Percentiles rank a stretch among this genome's conserved stretches.
phyloP scores from a whole-genome alignment of 2,888 invertebrate genomes.

The Ptychoptera albimana region DNA sequence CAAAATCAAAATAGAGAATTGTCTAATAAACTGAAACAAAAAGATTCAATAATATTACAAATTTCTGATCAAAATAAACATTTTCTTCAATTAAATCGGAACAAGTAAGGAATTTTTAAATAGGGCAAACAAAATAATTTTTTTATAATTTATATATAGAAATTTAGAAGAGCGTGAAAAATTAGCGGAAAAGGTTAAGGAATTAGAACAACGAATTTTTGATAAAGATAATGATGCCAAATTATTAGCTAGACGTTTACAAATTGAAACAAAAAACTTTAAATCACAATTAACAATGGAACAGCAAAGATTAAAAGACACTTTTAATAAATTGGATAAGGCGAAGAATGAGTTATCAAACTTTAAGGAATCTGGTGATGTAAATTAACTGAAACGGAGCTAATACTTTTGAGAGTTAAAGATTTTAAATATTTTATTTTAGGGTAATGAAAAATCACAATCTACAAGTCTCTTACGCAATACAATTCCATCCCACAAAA shows the following conservation, averaged over 20 bases:
- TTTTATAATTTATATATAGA: conserved; percentile 19
- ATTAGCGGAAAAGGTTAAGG: conserved; percentile 43
- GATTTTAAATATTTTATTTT: not conserved
- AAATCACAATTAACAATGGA: conserved; percentile 54
- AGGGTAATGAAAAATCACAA: not conserved
- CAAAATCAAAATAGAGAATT: conserved; percentile 45
- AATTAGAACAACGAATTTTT: conserved; percentile 35
- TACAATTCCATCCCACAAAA: too few species aligned
- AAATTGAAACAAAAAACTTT: conserved; percentile 57
- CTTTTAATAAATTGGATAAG: conserved; percentile 45
- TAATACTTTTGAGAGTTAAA: not conserved
- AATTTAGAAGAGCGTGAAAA: conserved; percentile 60
- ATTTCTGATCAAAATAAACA: conserved; percentile 55
- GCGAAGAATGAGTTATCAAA: conserved; percentile 19
- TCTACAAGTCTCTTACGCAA: too few species aligned
- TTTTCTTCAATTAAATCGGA: conserved; percentile 50
- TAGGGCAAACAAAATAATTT: not conserved
- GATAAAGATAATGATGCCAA: conserved; percentile 47
- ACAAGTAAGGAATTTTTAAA: conserved; percentile 33
- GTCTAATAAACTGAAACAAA: conserved; percentile 46
- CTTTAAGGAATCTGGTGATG: conserved; percentile 19
- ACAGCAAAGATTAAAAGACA: conserved; percentile 51
- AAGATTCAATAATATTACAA: conserved; percentile 47
- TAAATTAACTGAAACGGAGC: conserved; percentile 22
- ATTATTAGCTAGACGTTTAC: conserved; percentile 48